These are phyloP conservation scores for Synergus laeviventris DNA, from an alignment of 2,888 invertebrate genomes.

Conservation along the genomic window DNA sequence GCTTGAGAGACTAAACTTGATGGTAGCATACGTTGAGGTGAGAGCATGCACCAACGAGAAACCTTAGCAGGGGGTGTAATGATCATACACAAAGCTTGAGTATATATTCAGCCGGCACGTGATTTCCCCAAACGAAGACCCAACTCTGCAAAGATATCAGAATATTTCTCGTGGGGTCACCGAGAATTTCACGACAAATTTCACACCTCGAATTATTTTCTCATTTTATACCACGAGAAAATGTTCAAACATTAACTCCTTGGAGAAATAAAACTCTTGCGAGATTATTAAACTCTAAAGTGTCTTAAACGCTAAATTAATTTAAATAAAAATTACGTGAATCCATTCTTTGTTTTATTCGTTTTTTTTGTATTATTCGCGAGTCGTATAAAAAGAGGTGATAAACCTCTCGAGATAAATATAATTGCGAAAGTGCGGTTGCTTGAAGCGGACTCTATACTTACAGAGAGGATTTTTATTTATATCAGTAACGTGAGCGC, in stretches of 20 bases:
- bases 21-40: constrained; percentile 14
- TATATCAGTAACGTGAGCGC: background rate
- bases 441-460: constrained; percentile 22
- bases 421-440: constrained; percentile 20
- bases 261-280: background rate
- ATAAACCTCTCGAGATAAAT: constrained; percentile 23
- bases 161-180: constrained; percentile 1
- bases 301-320: background rate
- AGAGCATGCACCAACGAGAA: constrained; percentile 21
- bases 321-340: background rate
- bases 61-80: constrained; percentile 13
- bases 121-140: constrained; percentile 10
- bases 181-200: background rate
- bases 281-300: background rate
- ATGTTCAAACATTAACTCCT: too few species aligned
- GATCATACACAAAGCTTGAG: constrained; percentile 31
- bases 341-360: background rate
- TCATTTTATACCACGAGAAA: background rate
- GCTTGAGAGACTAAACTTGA: constrained; percentile 4
- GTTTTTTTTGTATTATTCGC: constrained; percentile 24
- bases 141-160: constrained; percentile 25
- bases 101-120: constrained; percentile 30
- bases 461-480: constrained; percentile 6
- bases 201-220: background rate
- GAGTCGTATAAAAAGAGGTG: constrained; percentile 11